phyloP scores from a whole-genome alignment of 2,888 invertebrate species.

The Octonoba sinensis region DNA sequence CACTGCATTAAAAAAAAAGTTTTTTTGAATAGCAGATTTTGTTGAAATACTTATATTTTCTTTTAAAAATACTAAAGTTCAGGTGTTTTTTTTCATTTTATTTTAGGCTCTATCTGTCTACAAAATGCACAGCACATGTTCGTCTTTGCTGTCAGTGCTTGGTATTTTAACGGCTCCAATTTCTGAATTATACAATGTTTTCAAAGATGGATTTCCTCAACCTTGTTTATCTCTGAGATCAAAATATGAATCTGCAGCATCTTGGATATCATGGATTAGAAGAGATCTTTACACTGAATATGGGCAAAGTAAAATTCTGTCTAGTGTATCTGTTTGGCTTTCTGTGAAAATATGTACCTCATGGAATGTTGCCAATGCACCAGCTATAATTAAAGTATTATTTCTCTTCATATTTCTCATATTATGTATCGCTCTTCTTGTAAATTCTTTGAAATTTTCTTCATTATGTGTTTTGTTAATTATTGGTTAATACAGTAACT shows the following conservation, averaged over 20 bases:
- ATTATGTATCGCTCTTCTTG: background rate
- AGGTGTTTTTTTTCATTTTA: background rate
- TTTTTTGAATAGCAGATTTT: background rate
- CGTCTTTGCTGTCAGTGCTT: conserved; percentile 33
- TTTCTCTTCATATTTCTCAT: conserved; percentile 1
- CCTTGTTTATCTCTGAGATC: conserved; percentile 21
- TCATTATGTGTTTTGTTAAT: background rate
- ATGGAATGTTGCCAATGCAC: conserved; percentile 31
- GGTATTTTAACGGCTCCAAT: conserved; percentile 50
- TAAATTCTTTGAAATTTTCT: background rate
- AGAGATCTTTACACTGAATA: conserved; percentile 38
- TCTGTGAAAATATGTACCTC: conserved; percentile 34
- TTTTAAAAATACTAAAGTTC: no score
- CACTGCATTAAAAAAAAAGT: background rate
- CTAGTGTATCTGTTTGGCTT: conserved; percentile 53
- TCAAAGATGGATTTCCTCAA: conserved; percentile 51
- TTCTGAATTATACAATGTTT: conserved; percentile 29
- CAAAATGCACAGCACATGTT: conserved; percentile 54
- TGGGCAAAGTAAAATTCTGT: conserved; percentile 29
- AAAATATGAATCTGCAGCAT: conserved; percentile 29
- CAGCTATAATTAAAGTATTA: conserved; percentile 28
- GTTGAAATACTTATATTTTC: background rate
- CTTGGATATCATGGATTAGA: conserved; percentile 56
- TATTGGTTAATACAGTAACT: background rate
- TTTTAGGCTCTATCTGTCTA: conserved; percentile 24